Base-by-base conservation (phyloP, 2,797 vertebrate genomes). In the Cichlasoma orientale region DNA sequence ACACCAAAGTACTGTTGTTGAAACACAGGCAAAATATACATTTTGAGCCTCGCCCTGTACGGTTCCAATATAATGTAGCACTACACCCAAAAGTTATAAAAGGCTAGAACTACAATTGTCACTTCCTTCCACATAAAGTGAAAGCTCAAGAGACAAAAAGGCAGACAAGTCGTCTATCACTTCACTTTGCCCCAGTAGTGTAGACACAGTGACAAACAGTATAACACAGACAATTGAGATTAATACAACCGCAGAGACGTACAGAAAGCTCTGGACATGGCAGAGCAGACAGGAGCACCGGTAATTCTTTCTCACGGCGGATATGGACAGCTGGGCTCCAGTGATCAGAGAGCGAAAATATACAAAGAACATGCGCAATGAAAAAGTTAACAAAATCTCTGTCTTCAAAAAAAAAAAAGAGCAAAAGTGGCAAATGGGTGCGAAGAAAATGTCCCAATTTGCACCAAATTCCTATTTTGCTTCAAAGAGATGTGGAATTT, bases 151-250 rank as follows among this genome's bases (percentile, higher is more conserved):
- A 82, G 83, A 36, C 63, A 21, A 66, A 58, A 29, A 54, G 58
- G n/a, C 38, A 66, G 76, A 74, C 69, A 70, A 79, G 82, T 83
- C 78, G 14, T 90, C 72, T 23, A 82, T 90, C 85, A 89, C 80
- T 87, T 83, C 73, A 72, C 83, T 84, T 85, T 77, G 76, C 72
- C 80, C 79, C 77, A 79, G 86, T 29, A 78, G 79, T 83, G 81
- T 25, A 63, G 86, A 91, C 83, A 74, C 78, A 74, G 76, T 89
- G 86, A 92, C 83, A 91, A 92, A 92, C 83, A 78, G 66, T 63
- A 76, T 81, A 82, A 90, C 19, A 3, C 74, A 61, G 77, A 86
- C 80, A 84, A 89, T 82, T 86, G 86, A 84, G 90, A 92, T 82
- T 90, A 84, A 92, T 90, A 78, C 75, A 86, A 57, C 82, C 53